Evolutionary conservation across 1,140 invertebrate species (phyloP).

Genomic region (Chrysoperla carnea): DNA sequence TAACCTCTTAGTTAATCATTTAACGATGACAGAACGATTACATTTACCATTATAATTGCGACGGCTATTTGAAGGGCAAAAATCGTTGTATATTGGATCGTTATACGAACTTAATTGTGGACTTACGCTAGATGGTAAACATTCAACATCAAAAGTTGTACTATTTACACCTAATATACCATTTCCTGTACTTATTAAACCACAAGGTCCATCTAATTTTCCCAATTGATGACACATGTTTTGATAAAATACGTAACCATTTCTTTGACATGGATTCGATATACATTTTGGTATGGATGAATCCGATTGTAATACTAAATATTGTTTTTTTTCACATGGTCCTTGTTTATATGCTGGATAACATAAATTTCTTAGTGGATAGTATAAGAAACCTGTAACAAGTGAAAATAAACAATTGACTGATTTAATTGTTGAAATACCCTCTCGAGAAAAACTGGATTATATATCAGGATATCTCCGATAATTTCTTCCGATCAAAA

Average conservation of each 20-base stretch:
- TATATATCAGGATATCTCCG: no score
- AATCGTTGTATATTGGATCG: no score
- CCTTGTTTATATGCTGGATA: conserved; percentile 39
- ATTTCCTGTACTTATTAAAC: conserved; percentile 8
- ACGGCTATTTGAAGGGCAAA: no score
- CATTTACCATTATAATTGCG: no score
- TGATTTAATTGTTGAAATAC: no score
- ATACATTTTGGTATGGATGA: conserved; percentile 34
- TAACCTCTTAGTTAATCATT: no score
- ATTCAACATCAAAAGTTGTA: conserved; percentile 11
- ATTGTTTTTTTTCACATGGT: conserved; percentile 32
- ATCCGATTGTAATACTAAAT: conserved; percentile 30
- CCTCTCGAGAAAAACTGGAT: no score
- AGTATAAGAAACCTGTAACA: conserved; percentile 35
- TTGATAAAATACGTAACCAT: conserved; percentile 22
- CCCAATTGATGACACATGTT: conserved; percentile 9
- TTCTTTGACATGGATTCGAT: conserved; percentile 32
- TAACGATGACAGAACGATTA: no score
- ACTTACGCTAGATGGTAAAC: neutral
- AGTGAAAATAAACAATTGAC: no score
- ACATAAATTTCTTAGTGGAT: conserved; percentile 36
- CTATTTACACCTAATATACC: conserved; percentile 15
- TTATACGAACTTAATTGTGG: no score
- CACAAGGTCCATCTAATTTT: conserved; percentile 11
- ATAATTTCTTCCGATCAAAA: no score